Conservation (phyloP, 37 sponge, comb jelly and placozoan genomes). For the Eunapius fragilis region DNA sequence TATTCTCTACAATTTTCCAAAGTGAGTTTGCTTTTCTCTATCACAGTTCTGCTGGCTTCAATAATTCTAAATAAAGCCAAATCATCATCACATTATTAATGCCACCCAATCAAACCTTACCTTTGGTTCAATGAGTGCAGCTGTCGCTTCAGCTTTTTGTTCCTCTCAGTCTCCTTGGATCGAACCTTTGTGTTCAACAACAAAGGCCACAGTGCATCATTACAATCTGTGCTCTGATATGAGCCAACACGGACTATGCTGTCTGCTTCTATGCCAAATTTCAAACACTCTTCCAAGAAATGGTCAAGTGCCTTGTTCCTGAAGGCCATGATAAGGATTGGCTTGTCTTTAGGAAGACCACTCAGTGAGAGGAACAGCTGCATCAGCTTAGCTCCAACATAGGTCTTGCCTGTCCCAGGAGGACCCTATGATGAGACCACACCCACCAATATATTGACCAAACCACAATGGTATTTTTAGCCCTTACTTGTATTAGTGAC, state of each 20-base stretch:
- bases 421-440: conserved; percentile 23
- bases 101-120: not conserved
- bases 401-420: conserved; percentile 72
- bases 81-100: not conserved
- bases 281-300: not conserved
- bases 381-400: conserved; percentile 30
- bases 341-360: conserved; percentile 5
- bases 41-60: not conserved
- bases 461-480: too few relatives aligned
- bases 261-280: not conserved
- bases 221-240: conserved; percentile 6
- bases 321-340: conserved; percentile 36
- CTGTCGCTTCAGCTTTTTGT: not conserved
- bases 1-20: not conserved
- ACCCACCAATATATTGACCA: not conserved
- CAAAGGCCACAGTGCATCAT: not conserved
- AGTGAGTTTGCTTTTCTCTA: not conserved
- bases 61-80: not conserved
- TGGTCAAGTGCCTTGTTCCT: conserved; percentile 45
- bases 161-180: not conserved
- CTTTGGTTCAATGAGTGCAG: not conserved
- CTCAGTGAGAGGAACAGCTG: conserved; percentile 32
- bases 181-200: not conserved
- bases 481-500: conserved; percentile 46
- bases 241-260: conserved; percentile 24